These are phyloP conservation scores for Pegea sp. DNA, from an alignment of 23 tunicate genomes.

Conservation along the genomic window DNA sequence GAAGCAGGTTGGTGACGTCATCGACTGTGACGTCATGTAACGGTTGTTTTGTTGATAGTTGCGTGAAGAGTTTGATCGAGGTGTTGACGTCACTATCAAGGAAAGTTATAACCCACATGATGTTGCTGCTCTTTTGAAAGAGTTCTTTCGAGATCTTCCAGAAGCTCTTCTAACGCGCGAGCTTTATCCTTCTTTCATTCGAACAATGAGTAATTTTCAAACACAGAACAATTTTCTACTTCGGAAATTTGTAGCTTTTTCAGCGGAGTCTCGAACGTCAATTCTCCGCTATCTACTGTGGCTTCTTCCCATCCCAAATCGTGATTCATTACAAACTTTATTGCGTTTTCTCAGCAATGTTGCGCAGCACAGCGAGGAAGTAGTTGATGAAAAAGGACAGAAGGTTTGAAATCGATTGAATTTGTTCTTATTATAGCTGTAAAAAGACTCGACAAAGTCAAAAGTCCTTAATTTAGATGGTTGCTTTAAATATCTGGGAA, in stretches of 20 bases:
- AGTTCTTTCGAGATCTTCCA: constrained; percentile 81
- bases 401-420: too few species aligned
- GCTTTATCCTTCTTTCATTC: constrained; percentile 55
- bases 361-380: constrained; percentile 40
- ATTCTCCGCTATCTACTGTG: constrained; percentile 55
- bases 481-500: too few species aligned
- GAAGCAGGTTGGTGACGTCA: constrained; percentile 29
- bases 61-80: constrained; percentile 81
- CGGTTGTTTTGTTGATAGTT: constrained; percentile 10
- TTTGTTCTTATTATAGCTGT: too few species aligned
- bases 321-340: constrained; percentile 72
- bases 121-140: constrained; percentile 84
- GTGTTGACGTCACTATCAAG: constrained; percentile 66
- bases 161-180: constrained; percentile 84
- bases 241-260: too few species aligned
- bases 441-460: too few species aligned
- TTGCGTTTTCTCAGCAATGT: constrained; percentile 50
- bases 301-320: constrained; percentile 61
- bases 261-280: constrained; percentile 3
- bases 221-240: too few species aligned
- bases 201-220: too few species aligned
- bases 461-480: too few species aligned
- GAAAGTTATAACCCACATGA: constrained; percentile 84
- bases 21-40: background rate
- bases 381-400: constrained; percentile 24